Evolutionary conservation across 1,140 invertebrate species (phyloP), one percentile per base, ranked within the genome.

Genomic region (Melitaea cinxia): DNA sequence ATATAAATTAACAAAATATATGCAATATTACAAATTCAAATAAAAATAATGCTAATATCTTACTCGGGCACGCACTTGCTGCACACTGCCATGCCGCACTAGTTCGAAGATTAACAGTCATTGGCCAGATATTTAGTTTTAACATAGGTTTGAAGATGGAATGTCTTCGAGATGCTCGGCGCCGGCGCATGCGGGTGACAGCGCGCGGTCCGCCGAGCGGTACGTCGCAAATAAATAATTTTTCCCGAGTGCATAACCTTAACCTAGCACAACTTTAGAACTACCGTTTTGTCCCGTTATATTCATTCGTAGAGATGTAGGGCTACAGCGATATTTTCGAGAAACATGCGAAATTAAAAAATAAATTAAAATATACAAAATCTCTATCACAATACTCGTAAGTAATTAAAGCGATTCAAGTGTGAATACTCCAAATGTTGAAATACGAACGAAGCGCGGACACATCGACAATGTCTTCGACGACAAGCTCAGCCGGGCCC

Each of bases 331-430:
- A 82, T 79, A 67, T 75, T 85, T 82, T 79, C 77, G 78, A 87
- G 72, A 83, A 84, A 77, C 79, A 83, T 90, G 85, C 83, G 80
- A 89, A 89, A 88, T 85, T 87, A 86, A 84, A 82, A 83, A 84
- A 88, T 88, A 90, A 90, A 89, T 88, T 89, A 90, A 85, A 89
- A 87, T 89, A 90, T 88, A 90, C 86, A 89, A 90, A 89, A 90
- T 88, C 85, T 90, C 88, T 90, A 90, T 89, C 88, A 89, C 88
- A 90, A 90, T 89, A 89, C 85, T 89, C 85, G 88, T 88, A 90
- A 90, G 88, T 89, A 90, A 90, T 90, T 90, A 88, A 90, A 90
- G 88, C 88, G 80, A 88, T 87, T 86, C 83, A 87, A 80, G 77
- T 86, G 84, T 86, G 85, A 88, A 88, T 88, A 86, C 85, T 88